A percentile compares a stretch with the other conserved stretches of the same genome.
Evolutionary conservation across 2,888 invertebrate species (phyloP).

Genomic region (Zootermopsis nevadensis): DNA sequence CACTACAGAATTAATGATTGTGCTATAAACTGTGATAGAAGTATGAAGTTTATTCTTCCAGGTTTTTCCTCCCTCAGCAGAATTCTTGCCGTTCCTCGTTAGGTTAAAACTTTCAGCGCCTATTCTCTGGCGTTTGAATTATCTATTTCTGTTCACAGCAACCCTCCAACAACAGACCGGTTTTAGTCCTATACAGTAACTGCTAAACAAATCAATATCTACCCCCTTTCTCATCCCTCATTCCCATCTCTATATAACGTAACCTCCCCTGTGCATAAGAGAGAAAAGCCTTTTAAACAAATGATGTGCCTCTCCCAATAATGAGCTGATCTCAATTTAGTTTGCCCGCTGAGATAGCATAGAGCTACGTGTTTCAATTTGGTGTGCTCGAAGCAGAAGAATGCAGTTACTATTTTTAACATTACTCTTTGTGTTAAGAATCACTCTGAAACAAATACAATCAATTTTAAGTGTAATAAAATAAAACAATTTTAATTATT

Average conservation of each 20-base stretch:
- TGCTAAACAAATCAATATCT: constrained; percentile 41
- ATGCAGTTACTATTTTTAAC: background rate
- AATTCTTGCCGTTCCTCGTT: too few species aligned
- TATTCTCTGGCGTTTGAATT: constrained; percentile 27
- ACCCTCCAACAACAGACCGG: constrained; percentile 12
- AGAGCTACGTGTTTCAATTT: constrained; percentile 36
- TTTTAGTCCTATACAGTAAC: constrained; percentile 28
- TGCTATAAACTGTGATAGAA: too few species aligned
- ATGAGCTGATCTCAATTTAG: constrained; percentile 47
- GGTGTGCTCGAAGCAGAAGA: background rate
- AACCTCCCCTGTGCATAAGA: constrained; percentile 44
- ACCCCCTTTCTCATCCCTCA: constrained; percentile 23
- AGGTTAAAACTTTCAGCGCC: background rate
- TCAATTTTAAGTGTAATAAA: too few species aligned
- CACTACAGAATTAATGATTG: too few species aligned
- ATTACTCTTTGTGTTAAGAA: background rate
- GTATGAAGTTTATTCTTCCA: too few species aligned
- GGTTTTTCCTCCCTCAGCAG: too few species aligned
- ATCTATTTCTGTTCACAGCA: constrained; percentile 33
- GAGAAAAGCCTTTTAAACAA: constrained; percentile 49
- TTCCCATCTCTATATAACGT: constrained; percentile 29
- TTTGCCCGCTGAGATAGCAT: constrained; percentile 22
- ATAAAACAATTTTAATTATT: too few species aligned
- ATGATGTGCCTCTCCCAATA: constrained; percentile 46
- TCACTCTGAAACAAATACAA: background rate